Conservation (phyloP, 1,140 invertebrate genomes). For the Lordiphosa clarofinis region DNA sequence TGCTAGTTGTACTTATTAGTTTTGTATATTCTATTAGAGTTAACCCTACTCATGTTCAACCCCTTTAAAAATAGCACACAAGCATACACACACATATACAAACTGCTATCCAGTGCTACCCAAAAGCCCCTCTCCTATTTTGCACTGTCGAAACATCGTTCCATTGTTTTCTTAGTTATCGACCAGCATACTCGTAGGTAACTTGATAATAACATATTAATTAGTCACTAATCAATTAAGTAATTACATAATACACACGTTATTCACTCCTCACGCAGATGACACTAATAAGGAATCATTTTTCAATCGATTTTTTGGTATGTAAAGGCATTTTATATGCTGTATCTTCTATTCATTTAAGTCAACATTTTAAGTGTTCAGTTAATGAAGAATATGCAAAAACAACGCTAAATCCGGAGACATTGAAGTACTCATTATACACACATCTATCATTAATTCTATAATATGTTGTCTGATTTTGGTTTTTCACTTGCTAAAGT, state of each 20-base stretch:
- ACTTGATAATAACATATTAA: slow-evolving; percentile 9
- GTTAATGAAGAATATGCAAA: slow-evolving; percentile 52
- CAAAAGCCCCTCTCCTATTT: slow-evolving; percentile 3
- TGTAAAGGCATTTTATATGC: slow-evolving; percentile 42
- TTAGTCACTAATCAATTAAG: slow-evolving; percentile 23
- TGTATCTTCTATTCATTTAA: slow-evolving; percentile 17
- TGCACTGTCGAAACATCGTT: slow-evolving; percentile 3
- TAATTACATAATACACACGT: slow-evolving; percentile 30
- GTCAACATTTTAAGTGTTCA: slow-evolving; percentile 58
- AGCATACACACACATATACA: too few relatives aligned
- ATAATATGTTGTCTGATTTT: slow-evolving; percentile 15
- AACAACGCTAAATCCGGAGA: not conserved
- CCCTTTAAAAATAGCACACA: not conserved
- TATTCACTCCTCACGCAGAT: slow-evolving; percentile 60
- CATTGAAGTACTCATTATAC: slow-evolving; percentile 11
- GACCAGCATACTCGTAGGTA: too few relatives aligned
- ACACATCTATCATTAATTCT: slow-evolving; percentile 13
- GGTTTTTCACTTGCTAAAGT: slow-evolving; percentile 8
- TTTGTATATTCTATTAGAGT: not conserved
- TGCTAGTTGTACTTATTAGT: slow-evolving; percentile 3
- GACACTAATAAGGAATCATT: slow-evolving; percentile 73
- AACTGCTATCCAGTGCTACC: too few relatives aligned
- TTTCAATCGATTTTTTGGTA: slow-evolving; percentile 75
- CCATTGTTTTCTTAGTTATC: slow-evolving; percentile 12
- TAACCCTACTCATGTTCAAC: not conserved